A percentile compares a stretch with the other conserved stretches of the same genome.
Evolutionary conservation across 2,797 vertebrate genomes (phyloP).

Genomic region (Liasis olivaceus): DNA sequence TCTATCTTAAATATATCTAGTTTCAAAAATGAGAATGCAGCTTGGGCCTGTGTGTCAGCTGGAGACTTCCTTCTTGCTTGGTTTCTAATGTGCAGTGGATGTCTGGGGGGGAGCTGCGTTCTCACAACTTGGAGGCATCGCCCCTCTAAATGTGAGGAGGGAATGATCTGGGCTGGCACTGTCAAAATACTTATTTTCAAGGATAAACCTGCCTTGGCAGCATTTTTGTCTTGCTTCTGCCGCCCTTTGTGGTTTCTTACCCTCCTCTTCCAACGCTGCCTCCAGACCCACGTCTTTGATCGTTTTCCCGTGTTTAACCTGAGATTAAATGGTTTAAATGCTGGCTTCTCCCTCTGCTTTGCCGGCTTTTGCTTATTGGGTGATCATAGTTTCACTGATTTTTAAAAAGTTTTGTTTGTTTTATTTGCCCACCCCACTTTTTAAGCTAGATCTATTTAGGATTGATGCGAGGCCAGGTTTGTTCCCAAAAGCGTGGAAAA

Average conservation of each 20-base stretch:
- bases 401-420: not conserved
- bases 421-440: too few relatives aligned
- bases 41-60: not conserved
- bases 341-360: not conserved
- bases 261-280: too few relatives aligned
- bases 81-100: not conserved
- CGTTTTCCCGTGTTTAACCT: not conserved
- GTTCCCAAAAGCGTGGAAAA: too few relatives aligned
- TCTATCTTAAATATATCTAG: not conserved
- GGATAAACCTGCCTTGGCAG: not conserved
- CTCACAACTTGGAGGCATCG: too few relatives aligned
- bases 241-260: too few relatives aligned
- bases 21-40: not conserved
- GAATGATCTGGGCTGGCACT: not conserved
- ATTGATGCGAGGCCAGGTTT: too few relatives aligned
- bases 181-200: not conserved
- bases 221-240: not conserved
- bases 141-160: not conserved
- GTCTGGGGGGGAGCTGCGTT: not conserved
- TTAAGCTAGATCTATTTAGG: too few relatives aligned
- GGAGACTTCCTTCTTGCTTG: not conserved
- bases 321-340: not conserved
- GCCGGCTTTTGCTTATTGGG: not conserved
- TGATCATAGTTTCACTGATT: not conserved
- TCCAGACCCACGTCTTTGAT: not conserved